Evolutionary conservation across 2,797 vertebrate species (phyloP).

Genomic region (Alauda arvensis): DNA sequence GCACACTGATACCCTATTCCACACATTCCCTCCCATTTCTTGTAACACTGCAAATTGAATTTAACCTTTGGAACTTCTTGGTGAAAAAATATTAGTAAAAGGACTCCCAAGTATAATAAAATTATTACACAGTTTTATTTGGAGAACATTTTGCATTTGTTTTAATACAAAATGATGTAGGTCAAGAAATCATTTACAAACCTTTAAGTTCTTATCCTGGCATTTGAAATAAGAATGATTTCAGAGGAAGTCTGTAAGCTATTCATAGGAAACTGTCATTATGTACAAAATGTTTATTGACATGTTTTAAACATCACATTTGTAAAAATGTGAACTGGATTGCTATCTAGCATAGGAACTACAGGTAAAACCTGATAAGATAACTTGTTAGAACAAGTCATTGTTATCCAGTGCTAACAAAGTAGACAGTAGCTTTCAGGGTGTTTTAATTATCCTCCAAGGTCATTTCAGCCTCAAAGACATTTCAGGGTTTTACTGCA

Average conservation of each 20-base stretch:
- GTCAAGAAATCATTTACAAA: slow-evolving; percentile 81
- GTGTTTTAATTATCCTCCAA: slow-evolving; percentile 29
- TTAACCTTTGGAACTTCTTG: background rate
- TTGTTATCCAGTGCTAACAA: slow-evolving; percentile 62
- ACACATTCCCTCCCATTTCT: background rate
- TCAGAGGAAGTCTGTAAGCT: slow-evolving; percentile 75
- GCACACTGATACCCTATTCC: background rate
- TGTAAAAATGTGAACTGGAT: slow-evolving; percentile 66
- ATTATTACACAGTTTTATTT: slow-evolving; percentile 74
- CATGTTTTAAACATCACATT: slow-evolving; percentile 68
- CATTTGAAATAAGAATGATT: slow-evolving; percentile 76
- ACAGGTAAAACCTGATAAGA: slow-evolving; percentile 70
- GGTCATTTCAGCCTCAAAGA: slow-evolving; percentile 50
- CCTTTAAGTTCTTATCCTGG: slow-evolving; percentile 72
- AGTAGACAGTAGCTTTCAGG: slow-evolving; percentile 60
- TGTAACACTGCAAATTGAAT: background rate
- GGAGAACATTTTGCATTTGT: slow-evolving; percentile 75
- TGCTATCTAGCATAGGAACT: slow-evolving; percentile 67
- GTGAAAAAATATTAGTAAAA: slow-evolving; percentile 14
- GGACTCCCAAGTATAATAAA: slow-evolving; percentile 60
- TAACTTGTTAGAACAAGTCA: slow-evolving; percentile 56
- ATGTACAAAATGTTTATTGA: slow-evolving; percentile 74
- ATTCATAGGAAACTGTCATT: slow-evolving; percentile 73
- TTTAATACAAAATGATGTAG: slow-evolving; percentile 78
- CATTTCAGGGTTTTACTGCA: slow-evolving; percentile 43